Evolutionary conservation across 2,113 vertebrate genomes (phyloP).

Genomic region (human (Homo sapiens)): GRCh38 chr5:82313501-82314000

Average conservation of each 20-base stretch:
- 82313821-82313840: neutral
- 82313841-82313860: neutral
- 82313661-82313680: neutral
- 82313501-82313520: neutral
- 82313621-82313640: neutral
- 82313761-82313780: neutral
- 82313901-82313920: neutral
- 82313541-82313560: neutral
- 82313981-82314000: constrained; percentile 11
- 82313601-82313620: neutral
- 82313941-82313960: neutral
- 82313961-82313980: neutral
- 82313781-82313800: neutral
- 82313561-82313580: neutral
- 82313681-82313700: neutral
- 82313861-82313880: neutral
- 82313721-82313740: neutral
- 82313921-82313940: neutral
- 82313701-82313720: neutral
- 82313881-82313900: neutral
- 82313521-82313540: neutral
- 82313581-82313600: too few relatives aligned
- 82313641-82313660: neutral
- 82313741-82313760: neutral
- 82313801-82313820: neutral